A percentile compares a stretch with the other conserved stretches of the same genome.
These are phyloP conservation scores for Gnathonemus echidnorhynchus DNA, from an alignment of 2,113 vertebrate species.

Conservation along the genomic window DNA sequence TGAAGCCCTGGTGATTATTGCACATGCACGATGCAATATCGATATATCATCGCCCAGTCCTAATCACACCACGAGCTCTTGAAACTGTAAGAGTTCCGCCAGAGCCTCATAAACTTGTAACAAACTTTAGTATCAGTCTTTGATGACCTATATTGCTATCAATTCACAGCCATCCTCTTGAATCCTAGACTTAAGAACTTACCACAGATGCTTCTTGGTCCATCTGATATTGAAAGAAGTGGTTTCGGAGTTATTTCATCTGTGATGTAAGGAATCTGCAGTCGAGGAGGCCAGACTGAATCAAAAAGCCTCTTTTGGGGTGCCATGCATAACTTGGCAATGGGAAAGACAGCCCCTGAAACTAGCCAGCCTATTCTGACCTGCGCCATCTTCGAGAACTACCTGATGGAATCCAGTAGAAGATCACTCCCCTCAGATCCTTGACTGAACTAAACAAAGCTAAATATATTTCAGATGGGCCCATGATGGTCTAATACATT, in stretches of 20 bases:
- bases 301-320: neutral
- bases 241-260: constrained; percentile 10
- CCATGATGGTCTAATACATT: neutral
- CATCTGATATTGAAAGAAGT: neutral
- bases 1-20: too few species aligned
- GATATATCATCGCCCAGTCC: too few species aligned
- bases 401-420: neutral
- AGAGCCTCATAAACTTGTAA: neutral
- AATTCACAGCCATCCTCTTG: neutral
- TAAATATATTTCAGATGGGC: neutral
- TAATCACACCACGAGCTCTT: neutral
- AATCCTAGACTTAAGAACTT: neutral
- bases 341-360: neutral
- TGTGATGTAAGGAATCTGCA: neutral
- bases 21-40: too few species aligned
- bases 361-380: neutral
- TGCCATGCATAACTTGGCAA: neutral
- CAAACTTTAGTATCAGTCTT: neutral
- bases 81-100: neutral
- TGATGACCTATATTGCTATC: neutral
- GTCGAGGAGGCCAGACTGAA: neutral
- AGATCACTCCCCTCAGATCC: neutral
- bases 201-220: neutral
- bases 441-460: neutral
- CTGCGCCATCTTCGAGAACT: neutral